These are phyloP conservation scores for Elmis aenea DNA, from an alignment of 2,888 invertebrate genomes.

Conservation along the genomic window DNA sequence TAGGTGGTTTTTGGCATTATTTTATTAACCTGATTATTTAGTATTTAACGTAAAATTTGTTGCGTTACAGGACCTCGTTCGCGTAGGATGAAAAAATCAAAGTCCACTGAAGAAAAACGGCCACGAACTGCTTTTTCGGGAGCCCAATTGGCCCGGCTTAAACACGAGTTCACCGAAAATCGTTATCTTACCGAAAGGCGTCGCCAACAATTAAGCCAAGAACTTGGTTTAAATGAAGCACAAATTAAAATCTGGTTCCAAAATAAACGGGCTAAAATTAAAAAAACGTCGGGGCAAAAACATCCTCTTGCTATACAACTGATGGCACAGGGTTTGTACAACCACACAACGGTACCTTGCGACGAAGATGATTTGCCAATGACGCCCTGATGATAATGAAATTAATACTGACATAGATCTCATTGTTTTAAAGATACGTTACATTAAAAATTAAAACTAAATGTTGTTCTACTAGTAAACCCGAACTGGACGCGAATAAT, in stretches of 20 bases:
- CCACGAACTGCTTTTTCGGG: slow-evolving; percentile 95
- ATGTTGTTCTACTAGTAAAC: too few species aligned
- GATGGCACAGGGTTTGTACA: slow-evolving; percentile 92
- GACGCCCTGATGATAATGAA: too few species aligned
- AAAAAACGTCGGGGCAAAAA: slow-evolving; percentile 81
- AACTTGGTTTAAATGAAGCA: slow-evolving; percentile 89
- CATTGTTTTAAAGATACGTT: too few species aligned
- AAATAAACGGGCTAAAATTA: slow-evolving; percentile 94
- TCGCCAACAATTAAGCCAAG: slow-evolving; percentile 84
- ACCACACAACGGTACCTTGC: slow-evolving; percentile 71
- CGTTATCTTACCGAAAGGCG: slow-evolving; percentile 89
- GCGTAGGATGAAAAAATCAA: slow-evolving; percentile 52
- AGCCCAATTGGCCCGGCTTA: slow-evolving; percentile 84
- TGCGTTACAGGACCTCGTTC: slow-evolving; percentile 54
- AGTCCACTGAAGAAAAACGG: slow-evolving; percentile 71
- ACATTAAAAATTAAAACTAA: too few species aligned
- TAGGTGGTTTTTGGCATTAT: not conserved
- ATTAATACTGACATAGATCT: too few species aligned
- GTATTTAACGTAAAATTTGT: not conserved
- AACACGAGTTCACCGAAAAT: slow-evolving; percentile 90
- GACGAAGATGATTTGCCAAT: slow-evolving; percentile 59
- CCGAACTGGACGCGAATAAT: too few species aligned
- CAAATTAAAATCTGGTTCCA: slow-evolving; percentile 98
- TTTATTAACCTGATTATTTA: not conserved
- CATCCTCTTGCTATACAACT: slow-evolving; percentile 83